phyloP scores from a whole-genome alignment of 2,888 invertebrate genomes.

The Philereme transversata region DNA sequence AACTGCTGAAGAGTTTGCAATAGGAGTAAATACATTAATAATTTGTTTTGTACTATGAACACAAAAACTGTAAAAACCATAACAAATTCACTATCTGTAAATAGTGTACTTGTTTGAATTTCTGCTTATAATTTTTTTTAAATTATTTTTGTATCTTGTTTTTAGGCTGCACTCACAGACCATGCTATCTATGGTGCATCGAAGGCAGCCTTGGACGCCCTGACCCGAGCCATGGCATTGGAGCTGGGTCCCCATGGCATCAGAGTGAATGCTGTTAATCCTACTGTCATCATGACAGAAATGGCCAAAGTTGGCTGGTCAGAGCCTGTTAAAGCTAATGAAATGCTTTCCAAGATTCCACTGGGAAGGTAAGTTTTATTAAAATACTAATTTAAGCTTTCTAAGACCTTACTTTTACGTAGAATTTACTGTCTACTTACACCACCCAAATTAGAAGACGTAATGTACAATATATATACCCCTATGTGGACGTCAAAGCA shows the following conservation, averaged over 20 bases:
- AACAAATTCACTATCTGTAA: too few relatives aligned
- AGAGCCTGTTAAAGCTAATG: conserved; percentile 89
- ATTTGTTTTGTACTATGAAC: too few relatives aligned
- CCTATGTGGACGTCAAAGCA: too few relatives aligned
- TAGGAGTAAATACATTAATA: too few relatives aligned
- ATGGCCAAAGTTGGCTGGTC: conserved; percentile 95
- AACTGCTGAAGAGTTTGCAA: too few relatives aligned
- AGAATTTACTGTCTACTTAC: too few relatives aligned
- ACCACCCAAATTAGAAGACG: too few relatives aligned
- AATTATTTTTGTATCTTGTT: conserved; percentile 34
- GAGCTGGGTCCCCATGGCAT: conserved; percentile 94
- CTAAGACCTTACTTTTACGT: too few relatives aligned
- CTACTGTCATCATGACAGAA: conserved; percentile 96
- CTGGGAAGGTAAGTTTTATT: conserved; percentile 86
- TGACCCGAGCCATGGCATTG: conserved; percentile 92
- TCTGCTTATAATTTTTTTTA: background rate
- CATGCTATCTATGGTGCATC: conserved; percentile 93
- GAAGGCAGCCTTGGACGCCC: conserved; percentile 95
- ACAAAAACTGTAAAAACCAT: too few relatives aligned
- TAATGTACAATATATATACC: too few relatives aligned
- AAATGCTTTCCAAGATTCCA: conserved; percentile 92
- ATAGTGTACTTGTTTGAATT: too few relatives aligned
- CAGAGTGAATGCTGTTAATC: conserved; percentile 95
- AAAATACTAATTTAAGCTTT: too few relatives aligned
- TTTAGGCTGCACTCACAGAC: conserved; percentile 87